Evolutionary conservation across 2,113 vertebrate species (phyloP).

Genomic region (Corythornis cristatus): DNA sequence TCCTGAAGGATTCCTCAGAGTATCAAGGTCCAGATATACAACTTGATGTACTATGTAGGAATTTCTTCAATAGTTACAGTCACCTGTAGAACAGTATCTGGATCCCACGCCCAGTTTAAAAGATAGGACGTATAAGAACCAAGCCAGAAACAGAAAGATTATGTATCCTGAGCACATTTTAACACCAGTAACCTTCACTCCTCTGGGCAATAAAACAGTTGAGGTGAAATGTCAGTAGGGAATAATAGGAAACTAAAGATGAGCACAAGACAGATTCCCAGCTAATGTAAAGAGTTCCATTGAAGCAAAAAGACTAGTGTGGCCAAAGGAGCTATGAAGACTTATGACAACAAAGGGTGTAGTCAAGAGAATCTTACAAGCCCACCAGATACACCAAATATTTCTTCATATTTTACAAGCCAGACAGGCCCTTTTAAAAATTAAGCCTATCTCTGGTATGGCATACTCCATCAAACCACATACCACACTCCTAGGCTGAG

Average conservation of each 20-base stretch:
- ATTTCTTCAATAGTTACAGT: neutral
- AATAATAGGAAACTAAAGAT: neutral
- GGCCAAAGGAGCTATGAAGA: neutral
- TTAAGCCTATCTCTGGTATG: neutral
- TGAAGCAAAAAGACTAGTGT: neutral
- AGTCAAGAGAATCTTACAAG: neutral
- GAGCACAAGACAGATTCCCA: neutral
- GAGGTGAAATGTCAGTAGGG: neutral
- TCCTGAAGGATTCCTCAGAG: neutral
- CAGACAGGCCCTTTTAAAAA: neutral
- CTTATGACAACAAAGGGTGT: neutral
- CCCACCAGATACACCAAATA: neutral
- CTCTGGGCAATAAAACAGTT: neutral
- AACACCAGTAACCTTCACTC: neutral
- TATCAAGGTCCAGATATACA: neutral
- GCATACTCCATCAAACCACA: neutral
- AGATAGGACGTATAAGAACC: neutral
- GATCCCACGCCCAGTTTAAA: neutral
- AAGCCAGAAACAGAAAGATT: neutral
- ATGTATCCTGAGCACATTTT: neutral
- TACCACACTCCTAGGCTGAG: neutral
- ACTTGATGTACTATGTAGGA: neutral
- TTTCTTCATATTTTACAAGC: neutral
- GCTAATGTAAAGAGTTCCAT: neutral
- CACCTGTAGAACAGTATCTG: neutral